Conservation (phyloP, 2,797 vertebrate species). For the Neomorphus geoffroyi region DNA sequence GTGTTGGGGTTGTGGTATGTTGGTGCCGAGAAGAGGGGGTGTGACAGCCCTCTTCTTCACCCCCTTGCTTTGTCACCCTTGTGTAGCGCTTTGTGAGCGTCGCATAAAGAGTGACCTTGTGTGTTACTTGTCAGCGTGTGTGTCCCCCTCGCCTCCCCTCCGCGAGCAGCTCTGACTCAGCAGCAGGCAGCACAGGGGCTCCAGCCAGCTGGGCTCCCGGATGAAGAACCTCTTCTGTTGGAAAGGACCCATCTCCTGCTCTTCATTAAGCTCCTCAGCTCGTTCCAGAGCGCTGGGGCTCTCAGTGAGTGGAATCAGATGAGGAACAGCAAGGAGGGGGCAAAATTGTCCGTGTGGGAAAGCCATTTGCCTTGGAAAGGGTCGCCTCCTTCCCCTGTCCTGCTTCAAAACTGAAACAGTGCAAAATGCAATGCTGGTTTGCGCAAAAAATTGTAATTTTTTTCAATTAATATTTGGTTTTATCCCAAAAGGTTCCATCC, state of each 20-base stretch:
- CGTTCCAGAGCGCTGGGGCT: accelerated
- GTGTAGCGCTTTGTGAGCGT: background rate
- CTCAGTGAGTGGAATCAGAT: accelerated
- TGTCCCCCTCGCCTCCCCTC: background rate
- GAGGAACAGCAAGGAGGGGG: background rate
- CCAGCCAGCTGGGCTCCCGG: background rate
- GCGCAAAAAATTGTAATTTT: background rate
- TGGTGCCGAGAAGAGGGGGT: background rate
- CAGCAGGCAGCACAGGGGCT: background rate
- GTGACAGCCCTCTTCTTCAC: background rate
- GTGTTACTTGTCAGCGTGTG: background rate
- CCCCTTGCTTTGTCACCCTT: background rate
- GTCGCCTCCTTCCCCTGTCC: background rate
- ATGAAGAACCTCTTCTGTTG: background rate
- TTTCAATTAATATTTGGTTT: background rate
- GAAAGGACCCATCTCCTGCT: background rate
- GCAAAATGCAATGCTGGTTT: background rate
- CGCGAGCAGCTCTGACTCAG: background rate
- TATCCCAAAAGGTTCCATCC: background rate
- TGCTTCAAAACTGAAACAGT: background rate
- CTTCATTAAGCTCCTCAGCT: background rate
- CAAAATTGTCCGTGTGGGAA: background rate
- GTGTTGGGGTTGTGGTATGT: accelerated
- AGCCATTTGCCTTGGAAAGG: background rate
- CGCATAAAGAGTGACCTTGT: background rate